Evolutionary conservation across 2,888 invertebrate genomes (phyloP).

Genomic region (Lithophane ornitopus): DNA sequence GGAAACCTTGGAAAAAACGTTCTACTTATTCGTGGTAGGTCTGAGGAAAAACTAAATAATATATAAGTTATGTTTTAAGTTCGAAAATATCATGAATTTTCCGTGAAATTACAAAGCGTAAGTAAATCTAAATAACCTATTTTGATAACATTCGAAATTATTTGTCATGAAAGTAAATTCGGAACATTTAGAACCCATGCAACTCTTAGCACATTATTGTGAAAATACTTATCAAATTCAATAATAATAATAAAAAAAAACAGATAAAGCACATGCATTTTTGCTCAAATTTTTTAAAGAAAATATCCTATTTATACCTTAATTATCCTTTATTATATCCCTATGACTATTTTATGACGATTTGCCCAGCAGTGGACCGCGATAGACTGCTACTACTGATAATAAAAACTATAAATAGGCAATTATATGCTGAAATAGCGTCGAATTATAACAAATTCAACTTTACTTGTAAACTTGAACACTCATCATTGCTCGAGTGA

Average conservation of each 20-base stretch:
- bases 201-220: not conserved
- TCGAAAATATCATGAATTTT: not conserved
- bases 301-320: too few species aligned
- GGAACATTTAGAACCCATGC: not conserved
- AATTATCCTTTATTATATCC: too few species aligned
- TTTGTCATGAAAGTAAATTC: too few species aligned
- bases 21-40: not conserved
- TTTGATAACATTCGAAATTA: too few species aligned
- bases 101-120: too few species aligned
- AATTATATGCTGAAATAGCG: not conserved
- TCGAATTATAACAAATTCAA: not conserved
- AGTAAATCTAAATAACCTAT: too few species aligned
- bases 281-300: not conserved
- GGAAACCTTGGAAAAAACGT: conserved; percentile 18
- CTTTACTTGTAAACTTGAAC: not conserved
- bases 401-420: not conserved
- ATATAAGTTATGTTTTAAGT: not conserved
- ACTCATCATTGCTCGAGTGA: conserved; percentile 19
- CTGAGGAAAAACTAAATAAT: not conserved
- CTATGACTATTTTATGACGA: too few species aligned
- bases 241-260: too few species aligned
- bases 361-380: too few species aligned
- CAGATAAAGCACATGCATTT: not conserved
- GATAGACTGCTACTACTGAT: too few species aligned
- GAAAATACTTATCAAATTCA: not conserved